Conservation (phyloP, 1,140 invertebrate genomes). For the Zeugodacus cucurbitae region DNA sequence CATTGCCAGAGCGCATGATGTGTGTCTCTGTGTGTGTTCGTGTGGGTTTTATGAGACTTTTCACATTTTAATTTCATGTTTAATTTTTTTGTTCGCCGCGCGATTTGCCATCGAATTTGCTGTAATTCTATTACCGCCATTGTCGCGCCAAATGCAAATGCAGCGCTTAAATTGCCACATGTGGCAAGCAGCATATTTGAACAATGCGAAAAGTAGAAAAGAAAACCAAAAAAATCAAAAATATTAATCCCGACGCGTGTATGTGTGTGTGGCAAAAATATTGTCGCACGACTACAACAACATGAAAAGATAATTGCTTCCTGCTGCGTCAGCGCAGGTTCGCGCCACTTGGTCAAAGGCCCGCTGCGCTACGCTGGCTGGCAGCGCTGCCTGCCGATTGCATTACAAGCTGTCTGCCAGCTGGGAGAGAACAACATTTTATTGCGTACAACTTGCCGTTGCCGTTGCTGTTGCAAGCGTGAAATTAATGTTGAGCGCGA, state of each 20-base stretch:
- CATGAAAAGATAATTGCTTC: conserved; percentile 4
- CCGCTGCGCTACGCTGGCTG: not conserved
- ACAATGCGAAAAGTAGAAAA: not conserved
- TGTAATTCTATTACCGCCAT: not conserved
- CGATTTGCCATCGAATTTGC: not conserved
- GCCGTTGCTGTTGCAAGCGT: not conserved
- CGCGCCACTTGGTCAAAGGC: conserved; percentile 5
- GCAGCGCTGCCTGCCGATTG: not conserved
- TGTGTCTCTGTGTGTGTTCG: not conserved
- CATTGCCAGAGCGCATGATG: not conserved
- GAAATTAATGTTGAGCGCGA: conserved; percentile 23
- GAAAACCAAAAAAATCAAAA: not conserved
- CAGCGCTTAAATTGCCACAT: conserved; percentile 11
- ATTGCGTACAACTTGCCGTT: not conserved
- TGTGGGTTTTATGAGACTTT: not conserved
- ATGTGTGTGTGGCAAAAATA: not conserved
- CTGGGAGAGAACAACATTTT: not conserved
- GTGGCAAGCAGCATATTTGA: not conserved
- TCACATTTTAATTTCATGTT: not conserved
- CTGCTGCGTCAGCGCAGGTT: not conserved
- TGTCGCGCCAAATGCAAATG: not conserved
- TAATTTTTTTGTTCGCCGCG: not conserved
- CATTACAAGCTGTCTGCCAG: not conserved
- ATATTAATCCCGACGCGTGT: not conserved
- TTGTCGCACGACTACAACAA: conserved; percentile 31